Percentiles rank a stretch among this genome's conserved stretches.
These are phyloP conservation scores for Numida meleagris DNA, from an alignment of 2,113 vertebrate species.

Conservation along the genomic window DNA sequence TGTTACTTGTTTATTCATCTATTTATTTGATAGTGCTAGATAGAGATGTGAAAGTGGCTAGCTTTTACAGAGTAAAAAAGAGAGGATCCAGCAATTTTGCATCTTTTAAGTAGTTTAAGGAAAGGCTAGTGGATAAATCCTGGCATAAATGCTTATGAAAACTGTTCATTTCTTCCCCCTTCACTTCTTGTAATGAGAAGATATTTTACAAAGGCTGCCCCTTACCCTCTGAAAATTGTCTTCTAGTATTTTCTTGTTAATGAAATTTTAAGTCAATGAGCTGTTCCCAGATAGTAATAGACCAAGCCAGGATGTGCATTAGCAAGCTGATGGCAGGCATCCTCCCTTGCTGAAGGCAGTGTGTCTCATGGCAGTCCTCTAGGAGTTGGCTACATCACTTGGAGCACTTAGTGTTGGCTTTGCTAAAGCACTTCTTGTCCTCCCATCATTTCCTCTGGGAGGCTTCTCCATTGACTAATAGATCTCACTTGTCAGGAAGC, in stretches of 20 bases:
- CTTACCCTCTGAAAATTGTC: not conserved
- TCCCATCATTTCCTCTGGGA: constrained; percentile 22
- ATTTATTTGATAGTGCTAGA: not conserved
- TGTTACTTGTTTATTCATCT: not conserved
- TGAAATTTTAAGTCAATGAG: constrained; percentile 31
- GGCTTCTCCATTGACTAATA: not conserved
- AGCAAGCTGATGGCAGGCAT: constrained; percentile 33
- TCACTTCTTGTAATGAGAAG: not conserved
- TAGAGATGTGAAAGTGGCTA: not conserved
- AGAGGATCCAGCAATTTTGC: not conserved
- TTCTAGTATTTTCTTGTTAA: constrained; percentile 38
- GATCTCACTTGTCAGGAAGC: not conserved
- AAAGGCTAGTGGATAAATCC: not conserved
- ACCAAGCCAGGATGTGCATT: constrained; percentile 55
- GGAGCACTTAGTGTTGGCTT: constrained; percentile 21
- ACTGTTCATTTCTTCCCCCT: not conserved
- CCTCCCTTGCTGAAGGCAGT: not conserved
- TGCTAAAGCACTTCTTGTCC: constrained; percentile 18
- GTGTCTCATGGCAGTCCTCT: not conserved
- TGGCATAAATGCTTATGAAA: not conserved
- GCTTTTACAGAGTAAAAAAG: not conserved
- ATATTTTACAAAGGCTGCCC: not conserved
- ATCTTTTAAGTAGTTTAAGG: not conserved
- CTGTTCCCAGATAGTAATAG: not conserved
- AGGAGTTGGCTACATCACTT: not conserved